Percentiles rank a stretch among this genome's conserved stretches.
phyloP scores from a whole-genome alignment of 2,113 vertebrate genomes.

The Columbina picui region DNA sequence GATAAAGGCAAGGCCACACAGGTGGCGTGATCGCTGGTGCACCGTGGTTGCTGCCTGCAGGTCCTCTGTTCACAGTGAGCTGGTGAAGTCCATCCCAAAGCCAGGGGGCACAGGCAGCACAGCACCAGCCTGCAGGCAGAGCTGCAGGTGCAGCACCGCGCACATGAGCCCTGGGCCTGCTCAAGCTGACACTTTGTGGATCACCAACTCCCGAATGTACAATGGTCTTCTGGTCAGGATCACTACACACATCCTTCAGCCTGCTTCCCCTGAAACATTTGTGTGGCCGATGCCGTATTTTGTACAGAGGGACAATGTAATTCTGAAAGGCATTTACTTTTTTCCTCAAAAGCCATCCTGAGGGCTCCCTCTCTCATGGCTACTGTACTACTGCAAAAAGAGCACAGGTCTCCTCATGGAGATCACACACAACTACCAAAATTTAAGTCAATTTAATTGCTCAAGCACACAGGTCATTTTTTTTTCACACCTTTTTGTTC shows the following conservation, averaged over 20 bases:
- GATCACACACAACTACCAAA: neutral
- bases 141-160: neutral
- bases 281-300: neutral
- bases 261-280: neutral
- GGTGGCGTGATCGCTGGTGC: fast-evolving
- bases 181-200: neutral
- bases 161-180: neutral
- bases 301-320: neutral
- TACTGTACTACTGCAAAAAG: neutral
- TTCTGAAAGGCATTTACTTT: neutral
- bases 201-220: fast-evolving
- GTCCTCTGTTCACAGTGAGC: neutral
- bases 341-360: neutral
- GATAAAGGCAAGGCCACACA: neutral
- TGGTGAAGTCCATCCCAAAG: neutral
- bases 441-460: neutral
- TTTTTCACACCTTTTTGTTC: neutral
- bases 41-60: neutral
- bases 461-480: neutral
- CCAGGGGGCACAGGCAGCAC: neutral
- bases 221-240: neutral
- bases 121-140: neutral
- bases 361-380: neutral
- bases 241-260: neutral
- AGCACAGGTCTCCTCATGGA: neutral